Evolutionary conservation across 2,113 vertebrate genomes (phyloP).

Genomic region (Choloepus hoffmanni): DNA sequence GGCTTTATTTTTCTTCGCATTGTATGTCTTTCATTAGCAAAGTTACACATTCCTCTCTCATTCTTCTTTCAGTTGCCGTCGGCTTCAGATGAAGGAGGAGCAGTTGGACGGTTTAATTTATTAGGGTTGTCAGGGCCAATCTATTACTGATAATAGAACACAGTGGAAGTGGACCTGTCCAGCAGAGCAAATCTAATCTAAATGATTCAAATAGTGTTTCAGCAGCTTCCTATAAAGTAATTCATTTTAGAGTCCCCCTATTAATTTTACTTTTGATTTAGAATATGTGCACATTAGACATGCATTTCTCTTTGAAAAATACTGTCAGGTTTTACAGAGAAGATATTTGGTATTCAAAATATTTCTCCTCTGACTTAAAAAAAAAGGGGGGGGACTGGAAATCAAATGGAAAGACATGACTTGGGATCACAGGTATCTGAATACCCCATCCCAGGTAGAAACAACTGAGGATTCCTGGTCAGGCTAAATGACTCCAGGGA

Average conservation of each 20-base stretch:
- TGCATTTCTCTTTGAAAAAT: constrained; percentile 27
- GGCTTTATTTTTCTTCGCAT: not conserved
- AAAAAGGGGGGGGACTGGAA: not conserved
- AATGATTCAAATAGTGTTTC: constrained; percentile 71
- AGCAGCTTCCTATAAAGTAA: constrained; percentile 52
- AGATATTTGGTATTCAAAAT: constrained; percentile 47
- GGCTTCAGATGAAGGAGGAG: not conserved
- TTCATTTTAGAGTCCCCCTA: not conserved
- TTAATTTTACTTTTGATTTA: constrained; percentile 52
- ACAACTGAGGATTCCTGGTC: fast-evolving
- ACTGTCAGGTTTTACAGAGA: not conserved
- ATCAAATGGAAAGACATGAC: constrained; percentile 25
- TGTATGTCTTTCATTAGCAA: not conserved
- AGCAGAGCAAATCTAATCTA: constrained; percentile 67
- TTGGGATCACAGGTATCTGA: not conserved
- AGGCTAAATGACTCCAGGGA: not conserved
- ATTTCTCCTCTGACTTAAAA: not conserved
- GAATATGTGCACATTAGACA: not conserved
- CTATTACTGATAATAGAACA: constrained; percentile 46
- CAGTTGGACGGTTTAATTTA: constrained; percentile 75
- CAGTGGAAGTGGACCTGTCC: constrained; percentile 26
- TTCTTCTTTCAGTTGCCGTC: fast-evolving
- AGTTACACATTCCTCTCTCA: not conserved
- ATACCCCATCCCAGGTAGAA: not conserved
- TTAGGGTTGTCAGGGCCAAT: constrained; percentile 75